phyloP scores from a whole-genome alignment of 2,113 vertebrate species.

The Gallinago jamesoni region DNA sequence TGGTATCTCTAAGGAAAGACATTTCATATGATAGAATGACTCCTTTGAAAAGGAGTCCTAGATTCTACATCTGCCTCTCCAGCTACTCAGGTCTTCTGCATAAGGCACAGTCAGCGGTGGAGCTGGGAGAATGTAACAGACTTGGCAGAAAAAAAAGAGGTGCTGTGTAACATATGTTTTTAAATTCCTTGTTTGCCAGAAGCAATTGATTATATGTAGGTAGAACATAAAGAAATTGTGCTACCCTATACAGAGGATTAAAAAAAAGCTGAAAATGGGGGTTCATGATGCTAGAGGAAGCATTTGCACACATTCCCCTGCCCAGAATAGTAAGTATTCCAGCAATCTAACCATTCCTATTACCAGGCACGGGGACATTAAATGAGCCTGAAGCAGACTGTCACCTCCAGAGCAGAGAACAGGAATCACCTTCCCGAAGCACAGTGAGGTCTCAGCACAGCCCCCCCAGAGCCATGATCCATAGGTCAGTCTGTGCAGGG shows the following conservation, averaged over 20 bases:
- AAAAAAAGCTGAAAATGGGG: background rate
- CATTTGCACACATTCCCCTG: background rate
- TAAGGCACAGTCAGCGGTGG: background rate
- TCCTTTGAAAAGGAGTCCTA: background rate
- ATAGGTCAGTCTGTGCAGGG: accelerated
- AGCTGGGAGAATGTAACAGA: background rate
- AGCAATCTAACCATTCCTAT: background rate
- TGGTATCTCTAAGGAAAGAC: background rate
- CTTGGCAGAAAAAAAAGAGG: background rate
- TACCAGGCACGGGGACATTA: accelerated
- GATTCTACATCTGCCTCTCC: background rate
- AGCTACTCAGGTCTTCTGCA: background rate
- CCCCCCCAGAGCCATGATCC: accelerated
- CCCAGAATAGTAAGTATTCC: background rate
- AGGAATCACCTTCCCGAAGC: background rate
- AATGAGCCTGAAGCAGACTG: background rate
- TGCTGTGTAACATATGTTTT: background rate
- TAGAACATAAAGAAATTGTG: background rate
- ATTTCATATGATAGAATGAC: background rate
- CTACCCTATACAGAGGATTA: background rate
- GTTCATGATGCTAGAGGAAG: background rate
- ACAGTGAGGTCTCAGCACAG: accelerated
- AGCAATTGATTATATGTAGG: background rate
- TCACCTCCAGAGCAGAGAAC: background rate
- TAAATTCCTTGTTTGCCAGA: background rate